Evolutionary conservation across 2,797 vertebrate genomes (phyloP).

Genomic region (Chelonia mydas): DNA sequence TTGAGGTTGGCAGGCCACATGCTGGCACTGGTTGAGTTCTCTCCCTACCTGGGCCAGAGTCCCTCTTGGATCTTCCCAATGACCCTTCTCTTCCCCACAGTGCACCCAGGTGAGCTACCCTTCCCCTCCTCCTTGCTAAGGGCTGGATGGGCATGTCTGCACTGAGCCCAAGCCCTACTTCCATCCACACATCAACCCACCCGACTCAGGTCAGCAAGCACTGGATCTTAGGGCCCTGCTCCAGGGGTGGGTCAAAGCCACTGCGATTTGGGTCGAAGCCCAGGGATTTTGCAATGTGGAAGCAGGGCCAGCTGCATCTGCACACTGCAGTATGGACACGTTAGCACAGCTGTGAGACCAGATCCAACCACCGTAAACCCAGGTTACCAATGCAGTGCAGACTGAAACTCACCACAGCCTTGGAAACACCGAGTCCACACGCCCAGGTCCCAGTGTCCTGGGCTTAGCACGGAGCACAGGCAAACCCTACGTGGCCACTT

Average conservation of each 20-base stretch:
- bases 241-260: too few relatives aligned
- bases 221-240: too few relatives aligned
- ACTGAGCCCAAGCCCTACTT: too few relatives aligned
- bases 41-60: not conserved
- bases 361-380: not conserved
- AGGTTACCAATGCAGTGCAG: not conserved
- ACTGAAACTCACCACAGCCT: not conserved
- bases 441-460: not conserved
- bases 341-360: not conserved
- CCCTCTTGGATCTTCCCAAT: not conserved
- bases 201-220: too few relatives aligned
- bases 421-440: too few relatives aligned
- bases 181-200: not conserved
- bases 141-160: too few relatives aligned
- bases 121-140: too few relatives aligned
- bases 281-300: not conserved
- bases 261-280: not conserved
- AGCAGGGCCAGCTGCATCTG: not conserved
- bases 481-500: not conserved
- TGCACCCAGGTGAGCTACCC: too few relatives aligned
- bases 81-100: not conserved
- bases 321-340: not conserved
- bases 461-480: too few relatives aligned
- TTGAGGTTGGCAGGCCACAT: not conserved
- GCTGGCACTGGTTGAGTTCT: not conserved